Conservation (phyloP, 1,140 invertebrate genomes). For the Gonatopus flavifemur region DNA sequence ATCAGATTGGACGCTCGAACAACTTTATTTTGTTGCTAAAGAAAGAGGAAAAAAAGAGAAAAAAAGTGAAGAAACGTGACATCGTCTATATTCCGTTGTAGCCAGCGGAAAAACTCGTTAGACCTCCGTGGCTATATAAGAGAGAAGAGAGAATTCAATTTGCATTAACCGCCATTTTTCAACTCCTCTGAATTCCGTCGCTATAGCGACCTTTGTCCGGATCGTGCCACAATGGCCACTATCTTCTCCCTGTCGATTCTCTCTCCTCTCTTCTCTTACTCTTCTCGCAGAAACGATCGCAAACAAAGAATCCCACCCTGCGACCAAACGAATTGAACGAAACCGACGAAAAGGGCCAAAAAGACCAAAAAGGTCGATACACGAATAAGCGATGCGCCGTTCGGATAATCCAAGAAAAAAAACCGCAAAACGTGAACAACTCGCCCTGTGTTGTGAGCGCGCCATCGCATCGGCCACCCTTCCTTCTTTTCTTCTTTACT, state of each 20-base stretch:
- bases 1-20: no score
- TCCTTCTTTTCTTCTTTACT: conserved; percentile 8
- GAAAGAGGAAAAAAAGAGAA: background rate
- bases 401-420: conserved; percentile 44
- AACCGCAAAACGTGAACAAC: conserved; percentile 48
- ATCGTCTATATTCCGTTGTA: conserved; percentile 9
- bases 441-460: conserved; percentile 33
- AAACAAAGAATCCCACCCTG: conserved; percentile 46
- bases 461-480: conserved; percentile 18
- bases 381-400: conserved; percentile 46
- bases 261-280: conserved; percentile 9
- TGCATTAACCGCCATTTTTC: conserved; percentile 48
- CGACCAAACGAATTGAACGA: no score
- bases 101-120: conserved; percentile 21
- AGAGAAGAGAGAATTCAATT: conserved; percentile 38
- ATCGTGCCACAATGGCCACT: conserved; percentile 51
- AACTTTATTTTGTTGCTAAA: background rate
- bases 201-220: conserved; percentile 51
- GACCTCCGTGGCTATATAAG: conserved; percentile 15
- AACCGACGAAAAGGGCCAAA: conserved; percentile 39
- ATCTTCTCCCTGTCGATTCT: conserved; percentile 36
- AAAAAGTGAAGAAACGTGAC: conserved; percentile 10
- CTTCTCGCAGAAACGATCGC: conserved; percentile 41
- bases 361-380: conserved; percentile 46
- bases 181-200: conserved; percentile 49